Percentiles rank a stretch among this genome's conserved stretches.
Evolutionary conservation across 2,797 vertebrate genomes (phyloP).

Genomic region (Trachops cirrhosus): DNA sequence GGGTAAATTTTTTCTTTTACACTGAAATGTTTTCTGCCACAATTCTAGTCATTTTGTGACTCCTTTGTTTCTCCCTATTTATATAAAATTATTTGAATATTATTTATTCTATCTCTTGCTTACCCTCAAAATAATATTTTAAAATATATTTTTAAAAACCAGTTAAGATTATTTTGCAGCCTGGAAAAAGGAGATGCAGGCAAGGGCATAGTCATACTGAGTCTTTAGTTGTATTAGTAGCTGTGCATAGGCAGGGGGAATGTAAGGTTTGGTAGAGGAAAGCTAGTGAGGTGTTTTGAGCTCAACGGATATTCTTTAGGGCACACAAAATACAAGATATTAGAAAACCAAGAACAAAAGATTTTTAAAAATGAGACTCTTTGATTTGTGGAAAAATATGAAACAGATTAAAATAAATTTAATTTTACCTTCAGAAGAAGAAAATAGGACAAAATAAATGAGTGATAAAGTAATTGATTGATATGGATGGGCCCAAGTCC

Average conservation of each 20-base stretch:
- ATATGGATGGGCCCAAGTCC: neutral
- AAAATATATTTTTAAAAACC: neutral
- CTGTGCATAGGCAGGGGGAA: neutral
- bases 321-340: neutral
- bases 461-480: neutral
- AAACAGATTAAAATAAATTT: neutral
- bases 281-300: neutral
- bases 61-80: neutral
- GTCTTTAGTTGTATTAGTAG: neutral
- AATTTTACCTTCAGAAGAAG: neutral
- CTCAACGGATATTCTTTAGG: neutral
- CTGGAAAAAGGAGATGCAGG: neutral
- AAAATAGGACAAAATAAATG: neutral
- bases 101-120: neutral
- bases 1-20: neutral
- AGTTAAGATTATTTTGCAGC: neutral
- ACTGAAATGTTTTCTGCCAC: neutral
- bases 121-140: neutral
- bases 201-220: neutral
- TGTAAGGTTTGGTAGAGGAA: neutral
- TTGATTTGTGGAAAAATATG: neutral
- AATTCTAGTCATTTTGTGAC: neutral
- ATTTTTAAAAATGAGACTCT: neutral
- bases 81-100: neutral
- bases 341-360: neutral